These are phyloP conservation scores for Melierax canorus DNA, from an alignment of 2,113 vertebrate species.

Conservation along the genomic window DNA sequence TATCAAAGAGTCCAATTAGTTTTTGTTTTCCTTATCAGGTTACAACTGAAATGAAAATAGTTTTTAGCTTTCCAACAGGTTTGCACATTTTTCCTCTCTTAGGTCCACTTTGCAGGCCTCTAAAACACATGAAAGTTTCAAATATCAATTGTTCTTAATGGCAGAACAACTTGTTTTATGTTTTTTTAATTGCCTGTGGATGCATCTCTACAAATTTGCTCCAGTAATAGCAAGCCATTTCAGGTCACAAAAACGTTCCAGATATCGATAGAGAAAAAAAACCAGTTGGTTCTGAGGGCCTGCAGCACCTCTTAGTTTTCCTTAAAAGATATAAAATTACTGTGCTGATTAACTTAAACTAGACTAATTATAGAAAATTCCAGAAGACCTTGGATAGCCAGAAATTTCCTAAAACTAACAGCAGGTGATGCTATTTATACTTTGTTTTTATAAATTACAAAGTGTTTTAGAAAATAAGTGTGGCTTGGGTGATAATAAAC, in stretches of 20 bases:
- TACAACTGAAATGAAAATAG: neutral
- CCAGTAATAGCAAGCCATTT: neutral
- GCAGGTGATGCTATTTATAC: slow-evolving; percentile 8
- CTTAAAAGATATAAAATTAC: neutral
- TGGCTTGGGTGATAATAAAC: neutral
- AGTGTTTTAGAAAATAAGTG: neutral
- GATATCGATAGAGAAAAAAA: neutral
- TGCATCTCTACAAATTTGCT: neutral
- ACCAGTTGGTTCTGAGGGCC: neutral
- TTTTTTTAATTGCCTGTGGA: neutral
- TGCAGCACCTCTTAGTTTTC: neutral
- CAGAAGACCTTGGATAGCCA: neutral
- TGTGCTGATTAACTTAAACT: neutral
- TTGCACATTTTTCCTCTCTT: neutral
- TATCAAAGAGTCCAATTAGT: neutral
- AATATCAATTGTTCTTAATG: neutral
- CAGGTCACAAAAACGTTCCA: neutral
- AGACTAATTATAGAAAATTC: neutral
- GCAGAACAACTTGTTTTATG: neutral
- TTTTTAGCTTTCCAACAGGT: neutral
- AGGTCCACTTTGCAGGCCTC: neutral
- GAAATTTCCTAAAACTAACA: neutral
- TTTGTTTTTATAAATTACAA: neutral
- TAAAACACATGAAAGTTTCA: neutral
- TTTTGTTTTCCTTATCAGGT: neutral